A percentile compares a stretch with the other conserved stretches of the same genome.
phyloP scores from a whole-genome alignment of 2,113 vertebrate species.

The Dicaeum eximium region DNA sequence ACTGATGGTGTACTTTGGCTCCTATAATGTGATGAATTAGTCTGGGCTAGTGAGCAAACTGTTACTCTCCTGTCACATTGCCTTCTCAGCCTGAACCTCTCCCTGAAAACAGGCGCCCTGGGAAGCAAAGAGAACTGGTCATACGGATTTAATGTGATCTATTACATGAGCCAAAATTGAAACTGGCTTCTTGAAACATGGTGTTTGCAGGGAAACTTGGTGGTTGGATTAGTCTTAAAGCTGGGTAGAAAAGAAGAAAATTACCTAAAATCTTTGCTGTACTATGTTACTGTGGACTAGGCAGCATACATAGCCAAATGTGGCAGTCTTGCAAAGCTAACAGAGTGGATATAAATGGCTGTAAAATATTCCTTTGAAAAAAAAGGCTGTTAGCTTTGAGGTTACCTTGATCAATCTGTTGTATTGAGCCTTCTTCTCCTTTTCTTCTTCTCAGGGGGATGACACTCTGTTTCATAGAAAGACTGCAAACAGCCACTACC shows the following conservation, averaged over 20 bases:
- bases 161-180: neutral
- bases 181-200: neutral
- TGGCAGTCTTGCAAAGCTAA: neutral
- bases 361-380: neutral
- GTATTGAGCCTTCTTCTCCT: neutral
- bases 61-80: neutral
- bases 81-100: neutral
- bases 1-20: neutral
- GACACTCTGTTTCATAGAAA: neutral
- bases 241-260: neutral
- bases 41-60: neutral
- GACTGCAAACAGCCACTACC: neutral
- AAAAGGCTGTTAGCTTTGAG: neutral
- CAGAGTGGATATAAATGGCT: neutral
- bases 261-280: neutral
- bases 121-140: neutral
- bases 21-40: neutral
- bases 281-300: neutral
- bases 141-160: neutral
- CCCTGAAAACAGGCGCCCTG: neutral
- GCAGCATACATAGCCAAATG: neutral
- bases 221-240: neutral
- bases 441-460: neutral
- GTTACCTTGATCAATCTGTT: neutral
- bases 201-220: neutral